Percentiles rank a stretch among this genome's conserved stretches.
These are phyloP conservation scores for Dermochelys coriacea DNA, from an alignment of 2,797 vertebrate species.

Conservation along the genomic window DNA sequence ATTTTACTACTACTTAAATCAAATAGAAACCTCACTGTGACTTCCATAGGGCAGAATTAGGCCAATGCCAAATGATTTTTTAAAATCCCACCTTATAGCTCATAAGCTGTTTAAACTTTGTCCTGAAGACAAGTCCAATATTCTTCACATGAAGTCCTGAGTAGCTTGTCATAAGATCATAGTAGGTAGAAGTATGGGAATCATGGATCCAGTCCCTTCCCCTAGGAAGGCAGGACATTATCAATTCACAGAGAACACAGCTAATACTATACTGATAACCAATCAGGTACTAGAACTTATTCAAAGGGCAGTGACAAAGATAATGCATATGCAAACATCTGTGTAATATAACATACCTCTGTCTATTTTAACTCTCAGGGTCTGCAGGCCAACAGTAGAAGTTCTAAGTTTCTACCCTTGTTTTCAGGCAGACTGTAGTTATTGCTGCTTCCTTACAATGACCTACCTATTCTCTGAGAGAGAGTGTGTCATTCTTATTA, in stretches of 20 bases:
- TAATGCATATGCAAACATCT: neutral
- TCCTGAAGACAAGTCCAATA: conserved; percentile 43
- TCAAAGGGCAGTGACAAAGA: neutral
- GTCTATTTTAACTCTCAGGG: neutral
- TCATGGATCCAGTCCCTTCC: conserved; percentile 49
- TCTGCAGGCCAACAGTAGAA: neutral
- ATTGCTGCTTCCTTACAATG: neutral
- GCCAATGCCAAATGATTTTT: neutral
- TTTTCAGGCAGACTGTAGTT: neutral
- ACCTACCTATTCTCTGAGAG: neutral
- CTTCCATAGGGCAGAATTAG: conserved; percentile 38
- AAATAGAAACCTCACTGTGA: neutral
- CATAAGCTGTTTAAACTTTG: conserved; percentile 47
- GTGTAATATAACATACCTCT: neutral
- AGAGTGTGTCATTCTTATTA: neutral
- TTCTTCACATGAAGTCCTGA: neutral
- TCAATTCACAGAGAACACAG: conserved; percentile 33
- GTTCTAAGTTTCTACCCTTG: neutral
- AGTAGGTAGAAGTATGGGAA: conserved; percentile 26
- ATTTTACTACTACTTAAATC: conserved; percentile 3
- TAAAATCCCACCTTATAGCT: conserved; percentile 22
- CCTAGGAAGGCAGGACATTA: conserved; percentile 28
- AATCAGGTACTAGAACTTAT: neutral
- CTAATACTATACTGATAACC: neutral
- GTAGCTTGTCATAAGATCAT: neutral